Evolutionary conservation across 2,113 vertebrate species (phyloP), one percentile per base, ranked within the genome.

Genomic region (Pelusios castaneus): DNA sequence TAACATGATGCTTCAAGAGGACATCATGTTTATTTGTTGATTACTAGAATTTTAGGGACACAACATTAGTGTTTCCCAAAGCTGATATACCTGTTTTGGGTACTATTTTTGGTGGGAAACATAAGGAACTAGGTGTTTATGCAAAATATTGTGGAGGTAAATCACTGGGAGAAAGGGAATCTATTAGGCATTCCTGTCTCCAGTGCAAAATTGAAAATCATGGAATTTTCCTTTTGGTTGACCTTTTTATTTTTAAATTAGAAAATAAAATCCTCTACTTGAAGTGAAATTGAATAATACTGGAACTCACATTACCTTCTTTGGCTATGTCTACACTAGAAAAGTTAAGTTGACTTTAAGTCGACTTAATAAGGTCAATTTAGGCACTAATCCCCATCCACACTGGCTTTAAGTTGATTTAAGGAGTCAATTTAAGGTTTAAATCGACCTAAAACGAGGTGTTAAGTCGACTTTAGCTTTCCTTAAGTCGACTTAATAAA

Each of bases 101-200:
- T 25, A 6, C 91, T 91, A 75, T 52, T 88, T 96, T 85, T 80
- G 70, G 47, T 94, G 80, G 58, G 22, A 95, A 92, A 91, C 6
- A 29, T 88, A 80, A 25, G 75, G 41, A 84, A 49, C 12, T 29
- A 63, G 3, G 27, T 78, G 21, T 17, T 73, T 73, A 73, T 41
- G n/a, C 38, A 73, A 43, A 8, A 9, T 0, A 0, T 1, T 34
- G 16, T 38, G 51, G 14, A 7, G 2, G 24, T 56, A 76, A 92
- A 63, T 52, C 5, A 63, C 1, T 41, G 13, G 25, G 4, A 52
- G 21, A 7, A 47, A 5, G 1, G 85, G 22, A 82, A 86, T 13
- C 14, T 1, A 82, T 1, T 5, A 6, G 27, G 2, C 29, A 3
- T 34, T 41, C 27, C 2, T 92, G 6, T 25, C 51, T 58, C 45